Conservation (phyloP, 2,888 invertebrate genomes). For the Ormyrus rosae region DNA sequence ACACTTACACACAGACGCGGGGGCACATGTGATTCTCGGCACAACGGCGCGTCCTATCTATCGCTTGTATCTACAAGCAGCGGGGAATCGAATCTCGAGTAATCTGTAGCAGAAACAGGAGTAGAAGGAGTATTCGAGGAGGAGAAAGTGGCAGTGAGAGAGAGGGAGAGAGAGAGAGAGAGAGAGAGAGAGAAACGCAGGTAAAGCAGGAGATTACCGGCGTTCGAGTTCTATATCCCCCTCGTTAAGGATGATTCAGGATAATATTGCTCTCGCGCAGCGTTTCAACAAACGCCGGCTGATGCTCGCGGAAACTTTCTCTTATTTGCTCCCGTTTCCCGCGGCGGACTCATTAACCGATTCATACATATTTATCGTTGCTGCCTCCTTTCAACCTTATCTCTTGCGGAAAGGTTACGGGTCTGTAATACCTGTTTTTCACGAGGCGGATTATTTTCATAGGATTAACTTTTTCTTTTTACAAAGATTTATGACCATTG, state of each 20-base stretch:
- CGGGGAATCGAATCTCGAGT: constrained; percentile 39
- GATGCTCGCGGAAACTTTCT: constrained; percentile 16
- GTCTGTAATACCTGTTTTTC: no score
- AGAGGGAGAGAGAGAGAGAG: background rate
- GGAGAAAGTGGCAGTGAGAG: background rate
- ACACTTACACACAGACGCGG: background rate
- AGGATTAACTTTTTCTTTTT: no score
- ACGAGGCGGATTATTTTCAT: no score
- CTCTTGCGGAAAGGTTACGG: background rate
- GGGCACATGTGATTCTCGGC: background rate
- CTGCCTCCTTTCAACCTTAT: background rate
- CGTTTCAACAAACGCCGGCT: constrained; percentile 25
- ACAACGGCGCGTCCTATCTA: constrained; percentile 4
- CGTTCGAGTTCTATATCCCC: constrained; percentile 24
- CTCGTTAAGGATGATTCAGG: constrained; percentile 48
- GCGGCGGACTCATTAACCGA: constrained; percentile 7
- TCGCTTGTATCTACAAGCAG: constrained; percentile 40
- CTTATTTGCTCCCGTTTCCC: background rate
- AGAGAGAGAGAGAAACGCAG: background rate
- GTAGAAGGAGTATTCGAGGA: background rate
- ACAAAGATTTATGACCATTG: no score
- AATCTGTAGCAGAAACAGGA: constrained; percentile 38
- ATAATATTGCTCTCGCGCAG: constrained; percentile 31
- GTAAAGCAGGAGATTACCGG: constrained; percentile 20
- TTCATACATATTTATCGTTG: constrained; percentile 10